Conservation (phyloP, 1,140 invertebrate genomes). For the Kradibia gibbosae region DNA sequence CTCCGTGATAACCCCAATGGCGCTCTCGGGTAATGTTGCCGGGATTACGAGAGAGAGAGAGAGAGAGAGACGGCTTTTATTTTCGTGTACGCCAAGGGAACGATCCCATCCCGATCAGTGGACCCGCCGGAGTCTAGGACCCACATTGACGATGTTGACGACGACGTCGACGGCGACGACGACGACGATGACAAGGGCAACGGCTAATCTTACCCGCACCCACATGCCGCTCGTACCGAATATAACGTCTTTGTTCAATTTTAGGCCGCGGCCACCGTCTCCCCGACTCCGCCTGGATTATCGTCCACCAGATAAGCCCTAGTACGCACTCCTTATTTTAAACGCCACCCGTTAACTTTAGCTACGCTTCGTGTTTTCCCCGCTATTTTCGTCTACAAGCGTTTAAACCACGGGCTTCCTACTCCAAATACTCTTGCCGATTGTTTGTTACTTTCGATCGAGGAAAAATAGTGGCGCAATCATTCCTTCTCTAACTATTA, state of each 20-base stretch:
- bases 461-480: background rate
- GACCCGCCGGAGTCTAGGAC: no score
- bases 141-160: background rate
- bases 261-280: no score
- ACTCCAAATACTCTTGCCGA: background rate
- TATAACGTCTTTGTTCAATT: no score
- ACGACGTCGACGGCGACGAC: background rate
- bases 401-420: background rate
- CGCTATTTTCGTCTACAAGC: background rate
- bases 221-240: no score
- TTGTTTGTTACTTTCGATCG: background rate
- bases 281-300: background rate
- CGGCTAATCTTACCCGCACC: no score
- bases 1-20: background rate
- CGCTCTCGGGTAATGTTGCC: background rate
- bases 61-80: conserved; percentile 1
- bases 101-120: background rate
- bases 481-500: background rate
- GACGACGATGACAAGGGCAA: no score
- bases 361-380: background rate
- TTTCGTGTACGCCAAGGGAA: background rate
- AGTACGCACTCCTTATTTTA: background rate
- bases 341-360: background rate
- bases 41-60: conserved; percentile 1
- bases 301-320: background rate